phyloP scores from a whole-genome alignment of 2,113 vertebrate genomes.

The Engraulis encrasicolus region DNA sequence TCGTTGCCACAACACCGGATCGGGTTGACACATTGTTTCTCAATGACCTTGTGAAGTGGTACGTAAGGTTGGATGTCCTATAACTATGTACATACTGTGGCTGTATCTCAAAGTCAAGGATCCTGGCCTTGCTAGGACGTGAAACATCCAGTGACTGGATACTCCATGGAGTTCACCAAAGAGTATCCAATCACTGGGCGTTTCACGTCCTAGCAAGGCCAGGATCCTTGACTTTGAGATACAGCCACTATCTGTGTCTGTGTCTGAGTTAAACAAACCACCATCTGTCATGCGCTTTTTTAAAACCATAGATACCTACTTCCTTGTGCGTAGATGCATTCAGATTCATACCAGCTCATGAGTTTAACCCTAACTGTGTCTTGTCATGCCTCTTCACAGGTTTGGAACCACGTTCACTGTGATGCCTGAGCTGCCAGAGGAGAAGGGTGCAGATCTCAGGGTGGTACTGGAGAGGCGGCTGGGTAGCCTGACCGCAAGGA shows the following conservation, averaged over 20 bases:
- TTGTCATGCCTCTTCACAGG: slow-evolving; percentile 68
- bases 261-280: too few species aligned
- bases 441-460: slow-evolving; percentile 67
- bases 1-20: slow-evolving; percentile 67
- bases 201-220: background rate
- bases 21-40: slow-evolving; percentile 77
- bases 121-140: too few species aligned
- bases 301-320: too few species aligned
- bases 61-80: slow-evolving; percentile 39
- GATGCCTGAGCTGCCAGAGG: slow-evolving; percentile 78
- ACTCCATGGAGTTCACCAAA: too few species aligned
- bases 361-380: background rate
- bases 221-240: background rate
- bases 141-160: too few species aligned
- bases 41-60: slow-evolving; percentile 88
- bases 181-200: too few species aligned
- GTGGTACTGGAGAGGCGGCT: slow-evolving; percentile 81
- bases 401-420: slow-evolving; percentile 87
- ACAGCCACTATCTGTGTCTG: too few species aligned
- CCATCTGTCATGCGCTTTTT: too few species aligned
- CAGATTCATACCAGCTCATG: too few species aligned
- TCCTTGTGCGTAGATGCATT: too few species aligned
- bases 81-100: background rate
- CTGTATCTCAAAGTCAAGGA: too few species aligned
- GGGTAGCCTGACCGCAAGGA: slow-evolving; percentile 78